A percentile compares a stretch with the other conserved stretches of the same genome.
Conservation (phyloP, 1,140 invertebrate genomes). For the Panagrolaimus sp. region DNA sequence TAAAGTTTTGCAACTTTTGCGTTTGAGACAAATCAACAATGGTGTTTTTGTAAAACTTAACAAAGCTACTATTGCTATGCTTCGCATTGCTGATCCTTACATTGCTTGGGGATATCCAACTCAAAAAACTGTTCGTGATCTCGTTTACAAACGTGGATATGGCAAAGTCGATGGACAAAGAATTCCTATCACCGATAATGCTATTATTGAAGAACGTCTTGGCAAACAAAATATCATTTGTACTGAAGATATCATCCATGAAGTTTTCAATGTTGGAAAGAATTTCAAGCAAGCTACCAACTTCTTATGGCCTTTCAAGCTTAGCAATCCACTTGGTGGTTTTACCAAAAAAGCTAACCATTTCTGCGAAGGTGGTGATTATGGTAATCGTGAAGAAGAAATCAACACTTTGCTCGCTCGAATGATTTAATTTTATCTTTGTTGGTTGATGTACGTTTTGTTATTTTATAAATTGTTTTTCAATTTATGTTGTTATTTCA, state of each 20-base stretch:
- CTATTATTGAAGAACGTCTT: slow-evolving; percentile 81
- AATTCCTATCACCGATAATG: slow-evolving; percentile 85
- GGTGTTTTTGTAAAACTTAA: slow-evolving; percentile 86
- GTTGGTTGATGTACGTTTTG: slow-evolving; percentile 30
- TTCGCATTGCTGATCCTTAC: slow-evolving; percentile 65
- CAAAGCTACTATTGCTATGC: slow-evolving; percentile 64
- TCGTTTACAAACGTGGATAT: slow-evolving; percentile 96
- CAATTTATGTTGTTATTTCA: too few species aligned
- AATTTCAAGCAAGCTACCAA: slow-evolving; percentile 93
- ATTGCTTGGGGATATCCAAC: slow-evolving; percentile 78
- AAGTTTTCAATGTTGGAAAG: slow-evolving; percentile 83
- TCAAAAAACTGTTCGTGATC: slow-evolving; percentile 85
- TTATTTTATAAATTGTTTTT: not conserved
- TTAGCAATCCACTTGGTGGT: slow-evolving; percentile 95
- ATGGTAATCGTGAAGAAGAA: slow-evolving; percentile 92
- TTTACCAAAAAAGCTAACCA: slow-evolving; percentile 99
- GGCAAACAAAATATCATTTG: slow-evolving; percentile 79
- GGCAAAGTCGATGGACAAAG: slow-evolving; percentile 82
- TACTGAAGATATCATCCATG: slow-evolving; percentile 95
- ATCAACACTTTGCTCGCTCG: slow-evolving; percentile 87
- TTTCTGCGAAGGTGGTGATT: slow-evolving; percentile 98
- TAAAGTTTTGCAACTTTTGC: slow-evolving; percentile 90
- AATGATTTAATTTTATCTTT: slow-evolving; percentile 75
- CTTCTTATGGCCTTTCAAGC: slow-evolving; percentile 89
- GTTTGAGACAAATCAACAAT: slow-evolving; percentile 93